phyloP scores from a whole-genome alignment of 2,888 invertebrate genomes.

The Lycia hirtaria region DNA sequence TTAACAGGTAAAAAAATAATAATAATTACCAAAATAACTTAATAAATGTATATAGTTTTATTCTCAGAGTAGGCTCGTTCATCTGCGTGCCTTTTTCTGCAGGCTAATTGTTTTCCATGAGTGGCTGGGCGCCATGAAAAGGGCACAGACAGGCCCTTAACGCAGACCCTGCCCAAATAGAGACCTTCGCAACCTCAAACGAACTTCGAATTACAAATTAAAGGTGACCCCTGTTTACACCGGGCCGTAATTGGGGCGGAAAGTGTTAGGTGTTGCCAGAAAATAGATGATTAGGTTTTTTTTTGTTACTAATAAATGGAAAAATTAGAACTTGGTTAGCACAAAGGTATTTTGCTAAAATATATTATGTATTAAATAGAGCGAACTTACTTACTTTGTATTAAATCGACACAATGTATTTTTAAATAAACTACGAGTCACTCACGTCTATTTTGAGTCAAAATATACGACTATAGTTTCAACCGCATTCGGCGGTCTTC shows the following conservation, averaged over 20 bases:
- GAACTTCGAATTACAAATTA: conserved; percentile 72
- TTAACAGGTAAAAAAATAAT: too few relatives aligned
- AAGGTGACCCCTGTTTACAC: conserved; percentile 55
- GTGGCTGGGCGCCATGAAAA: conserved; percentile 52
- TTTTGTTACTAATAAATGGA: background rate
- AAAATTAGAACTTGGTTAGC: background rate
- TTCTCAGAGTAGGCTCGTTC: background rate
- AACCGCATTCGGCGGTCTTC: too few relatives aligned
- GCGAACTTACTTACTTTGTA: too few relatives aligned
- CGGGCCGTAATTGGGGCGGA: conserved; percentile 17
- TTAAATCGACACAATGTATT: too few relatives aligned
- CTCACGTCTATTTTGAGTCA: too few relatives aligned
- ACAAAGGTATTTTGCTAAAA: too few relatives aligned
- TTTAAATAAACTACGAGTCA: too few relatives aligned
- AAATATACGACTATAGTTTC: too few relatives aligned
- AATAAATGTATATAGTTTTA: too few relatives aligned
- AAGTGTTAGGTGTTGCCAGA: background rate
- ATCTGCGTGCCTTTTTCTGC: background rate
- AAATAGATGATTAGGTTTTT: background rate
- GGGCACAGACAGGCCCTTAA: conserved; percentile 56
- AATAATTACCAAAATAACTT: too few relatives aligned
- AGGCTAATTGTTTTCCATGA: conserved; percentile 61
- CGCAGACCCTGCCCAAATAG: conserved; percentile 60
- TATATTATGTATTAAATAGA: background rate
- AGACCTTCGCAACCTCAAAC: conserved; percentile 67